Percentiles rank a stretch among this genome's conserved stretches.
These are phyloP conservation scores for Drosophila melanica DNA, from an alignment of 1,140 invertebrate genomes.

Conservation along the genomic window DNA sequence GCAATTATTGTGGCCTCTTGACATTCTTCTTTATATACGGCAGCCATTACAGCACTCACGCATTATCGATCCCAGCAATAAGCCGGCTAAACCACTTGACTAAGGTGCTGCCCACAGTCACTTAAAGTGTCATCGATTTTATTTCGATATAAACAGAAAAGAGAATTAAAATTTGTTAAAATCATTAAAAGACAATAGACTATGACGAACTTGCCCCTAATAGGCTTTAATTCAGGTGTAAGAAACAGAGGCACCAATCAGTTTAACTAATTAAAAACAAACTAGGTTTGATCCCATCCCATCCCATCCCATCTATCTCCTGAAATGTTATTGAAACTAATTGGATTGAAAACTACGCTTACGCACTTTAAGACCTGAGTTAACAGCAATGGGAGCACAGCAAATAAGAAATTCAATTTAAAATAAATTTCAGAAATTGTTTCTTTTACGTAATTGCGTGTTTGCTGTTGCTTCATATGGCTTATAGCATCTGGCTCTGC, in stretches of 20 bases:
- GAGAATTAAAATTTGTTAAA: constrained; percentile 31
- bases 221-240: constrained; percentile 63
- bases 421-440: constrained; percentile 35
- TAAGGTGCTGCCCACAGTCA: constrained; percentile 18
- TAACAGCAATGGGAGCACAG: constrained; percentile 1
- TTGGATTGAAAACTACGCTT: constrained; percentile 57
- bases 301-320: constrained; percentile 8
- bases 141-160: constrained; percentile 32
- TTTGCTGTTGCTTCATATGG: constrained; percentile 7
- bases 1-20: constrained; percentile 83
- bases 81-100: constrained; percentile 34
- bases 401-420: constrained; percentile 8
- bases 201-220: constrained; percentile 66
- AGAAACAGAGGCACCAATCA: constrained; percentile 14
- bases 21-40: constrained; percentile 75
- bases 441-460: constrained; percentile 47
- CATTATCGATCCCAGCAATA: constrained; percentile 56
- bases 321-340: constrained; percentile 68
- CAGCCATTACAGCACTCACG: constrained; percentile 54
- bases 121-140: constrained; percentile 61
- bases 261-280: constrained; percentile 44
- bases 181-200: constrained; percentile 45
- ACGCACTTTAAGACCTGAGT: constrained; percentile 34
- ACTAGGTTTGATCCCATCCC: constrained; percentile 7
- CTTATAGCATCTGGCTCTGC: background rate